Base-by-base conservation (phyloP, 2,113 vertebrate genomes). In the Pelmatolapia mariae region DNA sequence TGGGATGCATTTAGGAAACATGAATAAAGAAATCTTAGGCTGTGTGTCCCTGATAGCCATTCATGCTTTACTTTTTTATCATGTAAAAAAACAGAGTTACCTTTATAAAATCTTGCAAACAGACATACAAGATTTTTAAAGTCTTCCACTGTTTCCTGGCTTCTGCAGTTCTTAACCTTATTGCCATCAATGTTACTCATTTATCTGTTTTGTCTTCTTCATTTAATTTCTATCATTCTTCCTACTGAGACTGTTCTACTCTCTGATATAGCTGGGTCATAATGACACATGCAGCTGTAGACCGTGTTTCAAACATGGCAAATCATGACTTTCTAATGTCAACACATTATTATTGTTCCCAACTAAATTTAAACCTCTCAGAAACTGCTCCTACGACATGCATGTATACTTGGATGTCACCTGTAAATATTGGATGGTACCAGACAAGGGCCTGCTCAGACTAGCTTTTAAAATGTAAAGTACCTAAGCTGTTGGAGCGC, bases 281-380 rank as follows among this genome's bases (percentile, higher is more conserved):
- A 52, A 84, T 86, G 80, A 88, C 81, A 79, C 63, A 19, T n/a
- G 52, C 12, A 63, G 57, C 90, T 85, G 78, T 79, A 76, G 80
- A 85, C 79, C 6, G 36, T 53, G 47, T 82, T 91, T 86, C 33
- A 83, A 85, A 91, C 82, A 89, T 43, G 68, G 31, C 50, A 86
- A 76, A 71, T 90, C 89, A 80, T 87, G 61, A 92, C 83, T 91
- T 43, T 93, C 91, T 91, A 86, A 91, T 90, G 16, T 38, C 53
- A 15, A 56, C 81, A n/a, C 88, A 56, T 53, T 80, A 24, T 24
- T 24, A 24, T 24, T 24, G 24, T 24, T 24, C 24, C 24, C 24
- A 24, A 24, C 24, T 24, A 24, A 24, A 24, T 24, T 24, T 24
- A 84, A 85, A 45, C 38, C 76, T 40, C 68, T 57, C 19, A n/a